Evolutionary conservation across 2,888 invertebrate species (phyloP).

Genomic region (Tholera decimalis): DNA sequence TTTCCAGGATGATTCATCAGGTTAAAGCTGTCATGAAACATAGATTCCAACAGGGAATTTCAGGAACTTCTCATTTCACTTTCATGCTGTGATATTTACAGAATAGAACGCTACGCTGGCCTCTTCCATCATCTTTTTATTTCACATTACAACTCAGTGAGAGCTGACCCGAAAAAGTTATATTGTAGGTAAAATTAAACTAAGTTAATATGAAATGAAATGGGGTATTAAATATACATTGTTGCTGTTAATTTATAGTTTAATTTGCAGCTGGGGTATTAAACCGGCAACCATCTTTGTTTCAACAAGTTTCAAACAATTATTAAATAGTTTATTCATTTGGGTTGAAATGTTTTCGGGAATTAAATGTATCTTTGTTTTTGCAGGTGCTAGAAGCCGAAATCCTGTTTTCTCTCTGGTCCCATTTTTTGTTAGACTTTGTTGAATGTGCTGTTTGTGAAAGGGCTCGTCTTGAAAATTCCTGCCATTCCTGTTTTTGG

Average conservation of each 20-base stretch:
- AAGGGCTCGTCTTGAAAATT: background rate
- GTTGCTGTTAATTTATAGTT: conserved; percentile 60
- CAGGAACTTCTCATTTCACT: no score
- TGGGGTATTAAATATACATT: conserved; percentile 61
- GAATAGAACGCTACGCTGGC: no score
- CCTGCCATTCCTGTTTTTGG: background rate
- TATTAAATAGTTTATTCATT: conserved; percentile 46
- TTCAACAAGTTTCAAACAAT: conserved; percentile 44
- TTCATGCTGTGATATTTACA: no score
- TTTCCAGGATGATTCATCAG: no score
- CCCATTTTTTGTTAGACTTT: conserved; percentile 5
- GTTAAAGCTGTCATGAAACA: no score
- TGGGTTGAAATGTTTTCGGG: conserved; percentile 12
- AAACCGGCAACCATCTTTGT: conserved; percentile 42
- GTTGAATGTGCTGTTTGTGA: background rate
- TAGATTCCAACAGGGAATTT: no score
- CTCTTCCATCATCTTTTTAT: background rate
- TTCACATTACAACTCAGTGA: background rate
- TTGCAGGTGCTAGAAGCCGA: conserved; percentile 1
- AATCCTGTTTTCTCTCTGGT: background rate
- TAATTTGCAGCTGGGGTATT: conserved; percentile 52
- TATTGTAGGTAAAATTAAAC: conserved; percentile 40
- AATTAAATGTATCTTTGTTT: conserved; percentile 21
- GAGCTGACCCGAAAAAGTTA: conserved; percentile 20
- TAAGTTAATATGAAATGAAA: conserved; percentile 55